These are phyloP conservation scores for Epirrhoe tristata DNA, from an alignment of 2,888 invertebrate genomes.

Conservation along the genomic window DNA sequence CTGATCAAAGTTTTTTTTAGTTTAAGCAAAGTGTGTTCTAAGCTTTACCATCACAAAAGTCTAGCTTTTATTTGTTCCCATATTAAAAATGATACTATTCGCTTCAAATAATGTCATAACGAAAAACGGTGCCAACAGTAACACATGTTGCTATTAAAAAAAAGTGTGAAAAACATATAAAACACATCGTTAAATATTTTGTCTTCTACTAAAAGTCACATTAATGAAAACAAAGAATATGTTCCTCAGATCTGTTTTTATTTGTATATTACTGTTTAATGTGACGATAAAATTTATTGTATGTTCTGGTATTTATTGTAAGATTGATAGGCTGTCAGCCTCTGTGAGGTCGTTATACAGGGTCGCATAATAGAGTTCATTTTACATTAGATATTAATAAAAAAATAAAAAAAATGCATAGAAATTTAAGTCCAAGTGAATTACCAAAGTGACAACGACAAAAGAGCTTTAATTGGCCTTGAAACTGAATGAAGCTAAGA, in stretches of 20 bases:
- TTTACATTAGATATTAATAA: no score
- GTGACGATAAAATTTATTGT: slow-evolving; percentile 50
- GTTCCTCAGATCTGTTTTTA: slow-evolving; percentile 48
- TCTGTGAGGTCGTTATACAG: slow-evolving; percentile 64
- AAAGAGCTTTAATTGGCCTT: no score
- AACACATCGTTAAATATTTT: slow-evolving; percentile 72
- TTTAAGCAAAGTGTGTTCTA: slow-evolving; percentile 2
- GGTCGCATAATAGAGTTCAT: not conserved
- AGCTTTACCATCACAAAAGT: slow-evolving; percentile 44
- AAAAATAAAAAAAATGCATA: no score
- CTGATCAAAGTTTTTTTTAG: no score
- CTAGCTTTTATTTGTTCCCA: slow-evolving; percentile 50
- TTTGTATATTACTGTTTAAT: slow-evolving; percentile 48
- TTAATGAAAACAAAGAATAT: slow-evolving; percentile 56
- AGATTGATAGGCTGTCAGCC: slow-evolving; percentile 82
- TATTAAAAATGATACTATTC: slow-evolving; percentile 75
- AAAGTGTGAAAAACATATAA: slow-evolving; percentile 78
- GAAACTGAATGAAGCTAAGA: no score
- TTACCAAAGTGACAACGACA: no score
- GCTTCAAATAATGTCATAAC: slow-evolving; percentile 76
- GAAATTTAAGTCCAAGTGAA: no score
- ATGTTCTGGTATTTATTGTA: slow-evolving; percentile 76
- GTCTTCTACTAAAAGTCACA: slow-evolving; percentile 76
- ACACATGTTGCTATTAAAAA: slow-evolving; percentile 66
- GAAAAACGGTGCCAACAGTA: slow-evolving; percentile 62